Percentiles rank a stretch among this genome's conserved stretches.
phyloP scores from a whole-genome alignment of 2,888 invertebrate species.

The Automeris io region DNA sequence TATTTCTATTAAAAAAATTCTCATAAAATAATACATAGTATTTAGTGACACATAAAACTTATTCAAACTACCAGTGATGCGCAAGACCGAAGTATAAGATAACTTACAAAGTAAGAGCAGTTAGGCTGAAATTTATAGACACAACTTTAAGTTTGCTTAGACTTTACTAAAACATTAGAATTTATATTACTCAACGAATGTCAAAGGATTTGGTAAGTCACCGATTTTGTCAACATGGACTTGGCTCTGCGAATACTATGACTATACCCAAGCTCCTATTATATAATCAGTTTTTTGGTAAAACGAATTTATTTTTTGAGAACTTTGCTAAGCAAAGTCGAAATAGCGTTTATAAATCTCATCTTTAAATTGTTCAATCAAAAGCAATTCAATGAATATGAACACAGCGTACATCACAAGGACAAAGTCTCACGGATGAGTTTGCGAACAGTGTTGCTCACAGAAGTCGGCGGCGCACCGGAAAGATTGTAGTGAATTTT shows the following conservation, averaged over 20 bases:
- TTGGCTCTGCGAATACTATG: too few relatives aligned
- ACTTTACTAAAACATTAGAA: too few relatives aligned
- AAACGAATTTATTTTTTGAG: too few relatives aligned
- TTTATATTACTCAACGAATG: too few relatives aligned
- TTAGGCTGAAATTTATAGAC: too few relatives aligned
- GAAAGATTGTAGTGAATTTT: slow-evolving; percentile 91
- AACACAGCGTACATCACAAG: slow-evolving; percentile 73
- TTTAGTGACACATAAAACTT: not conserved
- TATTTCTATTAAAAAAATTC: not conserved
- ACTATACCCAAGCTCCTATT: too few relatives aligned
- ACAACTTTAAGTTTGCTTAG: too few relatives aligned
- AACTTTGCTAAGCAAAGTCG: slow-evolving; percentile 3
- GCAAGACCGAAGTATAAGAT: not conserved
- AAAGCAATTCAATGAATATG: not conserved
- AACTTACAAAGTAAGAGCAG: not conserved
- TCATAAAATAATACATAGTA: not conserved
- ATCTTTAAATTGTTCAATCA: not conserved
- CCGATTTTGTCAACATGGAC: too few relatives aligned
- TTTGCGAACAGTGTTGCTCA: slow-evolving; percentile 93
- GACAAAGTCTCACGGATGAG: slow-evolving; percentile 91
- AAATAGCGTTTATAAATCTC: too few relatives aligned
- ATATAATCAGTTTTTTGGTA: too few relatives aligned
- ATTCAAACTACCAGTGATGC: not conserved
- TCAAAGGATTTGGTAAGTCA: too few relatives aligned
- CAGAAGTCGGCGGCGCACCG: slow-evolving; percentile 86